Evolutionary conservation across 1,140 invertebrate species (phyloP).

Genomic region (Pseudomyrmex pallidus): DNA sequence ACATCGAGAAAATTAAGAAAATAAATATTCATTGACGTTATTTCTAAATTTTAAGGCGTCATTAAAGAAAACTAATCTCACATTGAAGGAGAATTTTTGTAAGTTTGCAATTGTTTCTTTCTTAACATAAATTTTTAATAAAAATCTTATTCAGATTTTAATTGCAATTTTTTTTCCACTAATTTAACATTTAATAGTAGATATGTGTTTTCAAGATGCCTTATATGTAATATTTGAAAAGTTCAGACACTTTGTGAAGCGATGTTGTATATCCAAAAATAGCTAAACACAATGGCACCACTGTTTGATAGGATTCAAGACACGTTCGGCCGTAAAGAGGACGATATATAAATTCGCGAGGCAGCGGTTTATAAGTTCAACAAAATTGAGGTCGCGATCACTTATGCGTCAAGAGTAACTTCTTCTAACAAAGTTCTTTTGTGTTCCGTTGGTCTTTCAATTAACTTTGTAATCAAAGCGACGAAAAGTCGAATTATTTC

Average conservation of each 20-base stretch:
- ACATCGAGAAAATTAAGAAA: neutral
- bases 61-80: neutral
- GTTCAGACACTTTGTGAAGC: no score
- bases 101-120: neutral
- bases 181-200: no score
- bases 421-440: slow-evolving; percentile 37
- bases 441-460: slow-evolving; percentile 39
- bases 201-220: no score
- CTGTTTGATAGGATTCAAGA: slow-evolving; percentile 30
- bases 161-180: neutral
- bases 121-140: no score
- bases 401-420: slow-evolving; percentile 50
- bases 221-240: neutral
- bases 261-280: neutral
- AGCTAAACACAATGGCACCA: slow-evolving; percentile 1
- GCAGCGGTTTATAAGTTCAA: slow-evolving; percentile 41
- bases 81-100: neutral
- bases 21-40: slow-evolving; percentile 28
- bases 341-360: slow-evolving; percentile 44
- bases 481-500: slow-evolving; percentile 7
- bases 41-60: slow-evolving; percentile 5
- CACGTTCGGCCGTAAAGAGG: slow-evolving; percentile 20
- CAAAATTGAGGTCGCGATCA: slow-evolving; percentile 56
- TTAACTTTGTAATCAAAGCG: slow-evolving; percentile 32
- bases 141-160: neutral